These are phyloP conservation scores for Oreotrochilus melanogaster DNA, from an alignment of 2,113 vertebrate genomes.

Conservation along the genomic window DNA sequence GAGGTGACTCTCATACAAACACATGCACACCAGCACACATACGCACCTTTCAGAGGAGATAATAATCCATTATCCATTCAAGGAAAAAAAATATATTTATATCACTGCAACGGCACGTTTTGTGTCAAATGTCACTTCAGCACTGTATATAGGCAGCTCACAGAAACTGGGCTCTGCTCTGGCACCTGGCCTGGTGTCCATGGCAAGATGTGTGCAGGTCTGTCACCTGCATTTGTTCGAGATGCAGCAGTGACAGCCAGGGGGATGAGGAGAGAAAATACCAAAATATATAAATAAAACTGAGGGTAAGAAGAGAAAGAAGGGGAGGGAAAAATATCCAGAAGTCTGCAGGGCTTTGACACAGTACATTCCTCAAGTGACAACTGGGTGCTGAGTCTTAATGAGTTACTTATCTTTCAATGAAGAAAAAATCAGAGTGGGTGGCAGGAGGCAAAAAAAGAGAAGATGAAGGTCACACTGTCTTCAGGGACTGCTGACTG, in stretches of 20 bases:
- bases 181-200: constrained; percentile 73
- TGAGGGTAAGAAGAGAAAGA: constrained; percentile 39
- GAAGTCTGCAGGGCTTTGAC: constrained; percentile 78
- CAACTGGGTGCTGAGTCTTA: constrained; percentile 63
- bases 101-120: constrained; percentile 81
- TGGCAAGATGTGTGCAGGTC: constrained; percentile 48
- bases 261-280: constrained; percentile 45
- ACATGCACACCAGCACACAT: neutral
- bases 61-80: constrained; percentile 75
- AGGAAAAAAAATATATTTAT: constrained; percentile 78
- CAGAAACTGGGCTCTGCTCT: constrained; percentile 56
- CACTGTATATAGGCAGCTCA: constrained; percentile 74
- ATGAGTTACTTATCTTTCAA: constrained; percentile 45
- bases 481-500: constrained; percentile 36
- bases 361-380: constrained; percentile 85
- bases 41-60: constrained; percentile 74
- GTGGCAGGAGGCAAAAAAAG: neutral
- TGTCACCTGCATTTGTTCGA: constrained; percentile 55
- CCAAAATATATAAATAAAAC: constrained; percentile 78
- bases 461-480: constrained; percentile 7
- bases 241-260: constrained; percentile 77
- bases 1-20: neutral
- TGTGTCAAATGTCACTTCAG: constrained; percentile 76
- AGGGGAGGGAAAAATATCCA: neutral
- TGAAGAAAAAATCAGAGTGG: neutral